Base-by-base conservation (phyloP, 2,113 vertebrate species). In the Alligator mississippiensis region DNA sequence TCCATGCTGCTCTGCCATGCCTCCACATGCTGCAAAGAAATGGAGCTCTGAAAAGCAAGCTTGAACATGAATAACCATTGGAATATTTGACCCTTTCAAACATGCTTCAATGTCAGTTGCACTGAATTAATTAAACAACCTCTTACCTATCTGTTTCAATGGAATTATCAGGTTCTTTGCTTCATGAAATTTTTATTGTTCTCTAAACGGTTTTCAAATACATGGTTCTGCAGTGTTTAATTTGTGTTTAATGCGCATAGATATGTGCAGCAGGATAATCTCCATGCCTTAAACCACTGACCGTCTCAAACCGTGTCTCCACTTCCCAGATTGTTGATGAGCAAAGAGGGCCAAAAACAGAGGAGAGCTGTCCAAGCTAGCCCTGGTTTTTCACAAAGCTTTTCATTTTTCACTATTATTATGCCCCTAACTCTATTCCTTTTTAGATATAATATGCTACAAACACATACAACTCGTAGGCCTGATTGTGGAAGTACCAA, bases 21-120 rank as follows among this genome's bases (percentile, higher is more conserved):
- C 92, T 94, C 87, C 92, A 91, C 98, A 97, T 98, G 98, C 98
- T 96, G 97, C 97, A 87, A 96, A 96, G 94, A 97, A 96, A 92
- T 95, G 96, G 94, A 93, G 86, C 95, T 97, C 97, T 90, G 97
- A 96, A 97, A 97, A 97, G 98, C 98, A 98, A 97, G 97, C 97
- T 47, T 95, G 98, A 98, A 98, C 98, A 98, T 97, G 98, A 98
- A 98, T 97, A 98, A 98, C 98, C 98, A 98, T 96, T 96, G 95
- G 92, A 89, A 93, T 82, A 96, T 98, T 97, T 98, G 97, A 98
- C 98, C 98, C 98, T 98, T 98, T 98, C 98, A 97, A 97, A 97
- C 94, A 93, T 92, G 96, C 97, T 97, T 91, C 90, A 59, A 77
- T 28, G 38, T 75, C 34, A 18, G 70, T 27, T 75, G 78, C 47